These are phyloP conservation scores for Philhelius pedissequus DNA, from an alignment of 2,888 invertebrate genomes.

Conservation along the genomic window DNA sequence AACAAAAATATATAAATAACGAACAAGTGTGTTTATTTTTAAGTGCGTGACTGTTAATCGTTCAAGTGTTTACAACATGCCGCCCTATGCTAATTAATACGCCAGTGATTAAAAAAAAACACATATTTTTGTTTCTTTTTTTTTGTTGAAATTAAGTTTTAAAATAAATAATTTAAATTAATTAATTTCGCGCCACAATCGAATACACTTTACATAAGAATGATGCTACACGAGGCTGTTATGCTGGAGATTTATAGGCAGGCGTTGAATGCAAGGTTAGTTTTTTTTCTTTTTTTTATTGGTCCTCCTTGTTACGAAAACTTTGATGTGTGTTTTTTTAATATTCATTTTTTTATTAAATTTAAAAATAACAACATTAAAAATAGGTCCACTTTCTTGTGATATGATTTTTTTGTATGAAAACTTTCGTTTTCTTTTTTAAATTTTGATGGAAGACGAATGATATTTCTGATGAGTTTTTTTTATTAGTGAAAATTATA, in stretches of 20 bases:
- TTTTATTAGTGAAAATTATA: neutral
- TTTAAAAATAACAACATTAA: neutral
- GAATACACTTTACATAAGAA: conserved; percentile 70
- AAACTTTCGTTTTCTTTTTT: neutral
- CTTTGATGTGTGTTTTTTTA: neutral
- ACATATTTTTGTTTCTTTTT: neutral
- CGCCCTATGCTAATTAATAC: neutral
- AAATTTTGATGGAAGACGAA: conserved; percentile 16
- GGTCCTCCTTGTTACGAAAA: neutral
- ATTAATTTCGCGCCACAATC: conserved; percentile 48
- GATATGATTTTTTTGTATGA: neutral
- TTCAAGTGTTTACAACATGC: conserved; percentile 8
- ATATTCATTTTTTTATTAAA: neutral
- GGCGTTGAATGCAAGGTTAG: conserved; percentile 79
- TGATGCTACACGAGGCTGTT: conserved; percentile 80
- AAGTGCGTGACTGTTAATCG: conserved; percentile 19
- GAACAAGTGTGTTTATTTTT: conserved; percentile 23
- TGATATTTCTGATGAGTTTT: neutral
- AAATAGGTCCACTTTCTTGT: neutral
- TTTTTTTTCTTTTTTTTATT: conserved; percentile 20
- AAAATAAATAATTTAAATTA: conserved; percentile 3
- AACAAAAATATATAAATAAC: neutral
- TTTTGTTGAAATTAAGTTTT: conserved; percentile 2
- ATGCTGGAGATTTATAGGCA: conserved; percentile 80
- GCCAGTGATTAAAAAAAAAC: conserved; percentile 2